Evolutionary conservation across 2,113 vertebrate species (phyloP).

Genomic region (Ictidomys tridecemlineatus): DNA sequence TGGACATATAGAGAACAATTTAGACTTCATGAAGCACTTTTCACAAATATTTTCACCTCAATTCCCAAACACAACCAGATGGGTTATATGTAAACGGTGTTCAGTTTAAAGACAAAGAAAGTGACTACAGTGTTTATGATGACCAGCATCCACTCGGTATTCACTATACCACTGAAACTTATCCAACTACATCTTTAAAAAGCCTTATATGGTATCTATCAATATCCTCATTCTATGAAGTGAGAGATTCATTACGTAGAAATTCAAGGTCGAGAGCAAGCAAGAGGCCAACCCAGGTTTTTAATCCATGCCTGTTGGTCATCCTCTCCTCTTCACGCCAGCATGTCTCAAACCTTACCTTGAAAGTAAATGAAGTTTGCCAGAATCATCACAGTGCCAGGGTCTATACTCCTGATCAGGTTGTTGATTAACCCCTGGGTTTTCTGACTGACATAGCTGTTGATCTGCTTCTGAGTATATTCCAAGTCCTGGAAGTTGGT

Average conservation of each 20-base stretch:
- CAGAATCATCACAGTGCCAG: constrained; percentile 86
- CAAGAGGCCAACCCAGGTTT: background rate
- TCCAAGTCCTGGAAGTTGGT: constrained; percentile 87
- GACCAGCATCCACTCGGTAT: background rate
- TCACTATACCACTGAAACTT: background rate
- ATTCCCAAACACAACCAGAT: background rate
- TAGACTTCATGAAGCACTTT: background rate
- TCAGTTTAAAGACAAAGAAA: background rate
- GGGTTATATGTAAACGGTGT: background rate
- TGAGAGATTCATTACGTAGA: background rate
- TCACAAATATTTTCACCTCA: background rate
- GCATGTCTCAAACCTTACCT: constrained; percentile 85
- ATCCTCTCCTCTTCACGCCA: background rate
- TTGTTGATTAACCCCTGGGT: constrained; percentile 90
- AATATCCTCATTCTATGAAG: background rate
- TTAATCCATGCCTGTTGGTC: background rate
- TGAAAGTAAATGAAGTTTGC: constrained; percentile 91
- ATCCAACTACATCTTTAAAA: background rate
- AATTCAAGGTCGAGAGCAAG: background rate
- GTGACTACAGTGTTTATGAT: rapidly evolving
- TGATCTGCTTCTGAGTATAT: constrained; percentile 86
- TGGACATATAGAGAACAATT: rapidly evolving
- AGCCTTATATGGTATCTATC: rapidly evolving
- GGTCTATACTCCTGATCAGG: constrained; percentile 85
- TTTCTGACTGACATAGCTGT: constrained; percentile 88